These are phyloP conservation scores for Rugalucina vietnamica DNA, from an alignment of 2,888 invertebrate genomes.

Conservation along the genomic window DNA sequence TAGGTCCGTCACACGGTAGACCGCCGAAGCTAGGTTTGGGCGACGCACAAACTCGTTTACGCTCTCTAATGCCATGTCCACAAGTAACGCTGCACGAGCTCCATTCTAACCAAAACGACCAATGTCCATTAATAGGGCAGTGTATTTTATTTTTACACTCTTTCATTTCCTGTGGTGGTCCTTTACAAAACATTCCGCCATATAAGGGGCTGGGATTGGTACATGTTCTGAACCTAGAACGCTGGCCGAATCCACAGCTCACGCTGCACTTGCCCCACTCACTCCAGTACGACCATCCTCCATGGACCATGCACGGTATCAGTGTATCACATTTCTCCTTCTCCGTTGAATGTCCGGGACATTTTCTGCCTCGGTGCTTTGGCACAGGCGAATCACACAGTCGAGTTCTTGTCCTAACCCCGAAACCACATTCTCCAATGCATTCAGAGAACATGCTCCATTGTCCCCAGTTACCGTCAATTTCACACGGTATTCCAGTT, in stretches of 20 bases:
- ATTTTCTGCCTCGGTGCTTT: slow-evolving; percentile 43
- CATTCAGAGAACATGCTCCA: slow-evolving; percentile 39
- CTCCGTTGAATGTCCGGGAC: slow-evolving; percentile 44
- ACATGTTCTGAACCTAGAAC: slow-evolving; percentile 44
- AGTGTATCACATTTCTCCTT: slow-evolving; percentile 43
- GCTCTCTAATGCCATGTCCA: slow-evolving; percentile 36
- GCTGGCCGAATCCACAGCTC: slow-evolving; percentile 44
- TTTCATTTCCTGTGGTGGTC: slow-evolving; percentile 34
- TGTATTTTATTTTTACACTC: slow-evolving; percentile 33
- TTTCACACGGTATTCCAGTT: slow-evolving; percentile 40
- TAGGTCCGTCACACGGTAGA: slow-evolving; percentile 31
- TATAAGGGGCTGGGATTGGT: slow-evolving; percentile 51
- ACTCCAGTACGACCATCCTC: slow-evolving; percentile 53
- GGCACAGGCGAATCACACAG: slow-evolving; percentile 55
- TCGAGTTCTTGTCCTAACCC: slow-evolving; percentile 28
- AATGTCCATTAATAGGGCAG: slow-evolving; percentile 43
- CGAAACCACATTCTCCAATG: slow-evolving; percentile 34
- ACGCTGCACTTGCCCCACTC: slow-evolving; percentile 45
- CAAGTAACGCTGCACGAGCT: slow-evolving; percentile 39
- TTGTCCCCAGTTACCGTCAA: slow-evolving; percentile 39
- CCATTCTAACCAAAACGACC: slow-evolving; percentile 56
- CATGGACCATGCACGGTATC: slow-evolving; percentile 48
- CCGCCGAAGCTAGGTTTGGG: slow-evolving; percentile 50
- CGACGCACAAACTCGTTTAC: slow-evolving; percentile 37
- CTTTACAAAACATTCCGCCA: slow-evolving; percentile 49